Evolutionary conservation across 37 sponge, comb jelly and placozoan species (phyloP), one percentile per base, ranked within the genome.

Genomic region (Mnemiopsis leidyi): DNA sequence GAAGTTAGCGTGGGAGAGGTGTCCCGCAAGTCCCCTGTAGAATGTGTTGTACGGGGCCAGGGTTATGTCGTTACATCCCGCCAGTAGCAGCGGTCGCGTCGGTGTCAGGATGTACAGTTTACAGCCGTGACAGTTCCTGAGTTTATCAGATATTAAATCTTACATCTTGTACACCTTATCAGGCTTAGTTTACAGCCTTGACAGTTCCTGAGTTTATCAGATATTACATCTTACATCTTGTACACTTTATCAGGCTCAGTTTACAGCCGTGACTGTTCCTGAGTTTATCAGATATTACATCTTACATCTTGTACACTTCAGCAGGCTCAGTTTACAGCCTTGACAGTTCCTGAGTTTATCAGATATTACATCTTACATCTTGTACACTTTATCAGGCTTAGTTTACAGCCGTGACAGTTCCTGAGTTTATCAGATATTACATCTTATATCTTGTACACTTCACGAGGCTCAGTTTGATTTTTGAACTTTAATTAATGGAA

Each of bases 41-140:
- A 69, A 92, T 23, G 93, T 92, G 76, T 92, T 69, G 76, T 92
- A 69, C 18, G 93, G 93, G 7, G 93, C 93, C 24, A 92, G 73
- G 76, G 93, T 92, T 28, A 92, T 92, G 28, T 92, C 76, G 40
- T 68, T 92, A 92, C 76, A 73, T 21, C 93, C 93, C 21, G 39
- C 76, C 37, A 92, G 33, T 21, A 92, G 73, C n/a, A 92, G 75
- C 23, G 93, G 93, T 29, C 33, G 73, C 3, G 93, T 39, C 0
- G 93, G 93, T 23, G 93, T 92, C 26, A 36, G 20, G 23, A 92
- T 31, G 71, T 69, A 71, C 37, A 73, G 39, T 38, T 69, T 92
- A 32, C 93, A 92, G 32, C 76, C 28, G 93, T 92, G 73, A 92
- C 93, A 73, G 33, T 69, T 73, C 93, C 93, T 92, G 36, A 18